These are phyloP conservation scores for Melanotaenia duboulayi DNA, from an alignment of 2,113 vertebrate species.

Conservation along the genomic window DNA sequence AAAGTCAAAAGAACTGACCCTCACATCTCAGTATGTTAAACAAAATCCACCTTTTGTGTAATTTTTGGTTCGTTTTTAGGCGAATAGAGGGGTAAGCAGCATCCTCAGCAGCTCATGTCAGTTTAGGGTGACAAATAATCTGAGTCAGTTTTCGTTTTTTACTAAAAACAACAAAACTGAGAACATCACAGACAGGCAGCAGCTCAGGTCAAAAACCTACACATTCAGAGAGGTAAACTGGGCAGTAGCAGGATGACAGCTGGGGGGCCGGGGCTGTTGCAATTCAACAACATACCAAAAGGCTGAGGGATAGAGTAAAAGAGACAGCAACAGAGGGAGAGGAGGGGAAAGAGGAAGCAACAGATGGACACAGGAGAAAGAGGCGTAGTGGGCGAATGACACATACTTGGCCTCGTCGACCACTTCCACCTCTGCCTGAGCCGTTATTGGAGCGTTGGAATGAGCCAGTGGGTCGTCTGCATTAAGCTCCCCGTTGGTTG, in stretches of 20 bases:
- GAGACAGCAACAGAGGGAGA: constrained; percentile 10
- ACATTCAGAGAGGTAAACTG: constrained; percentile 41
- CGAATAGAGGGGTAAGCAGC: too few species aligned
- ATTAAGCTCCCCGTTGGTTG: constrained; percentile 98
- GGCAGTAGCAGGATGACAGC: constrained; percentile 44
- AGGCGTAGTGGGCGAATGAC: constrained; percentile 18
- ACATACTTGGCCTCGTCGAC: constrained; percentile 99
- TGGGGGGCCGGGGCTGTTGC: constrained; percentile 38
- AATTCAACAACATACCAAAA: constrained; percentile 38
- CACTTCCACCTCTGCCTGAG: constrained; percentile 96
- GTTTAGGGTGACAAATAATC: too few species aligned
- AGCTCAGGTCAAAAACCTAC: constrained; percentile 30
- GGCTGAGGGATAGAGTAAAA: constrained; percentile 10
- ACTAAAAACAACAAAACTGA: not conserved
- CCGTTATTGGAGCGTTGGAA: constrained; percentile 93
- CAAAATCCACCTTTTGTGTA: too few species aligned
- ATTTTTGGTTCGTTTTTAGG: too few species aligned
- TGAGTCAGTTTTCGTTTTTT: not conserved
- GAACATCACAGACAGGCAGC: constrained; percentile 8
- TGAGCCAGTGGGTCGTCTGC: constrained; percentile 92
- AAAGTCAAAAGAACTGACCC: too few species aligned
- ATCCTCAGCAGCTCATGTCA: too few species aligned
- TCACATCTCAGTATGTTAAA: too few species aligned
- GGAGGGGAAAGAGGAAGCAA: constrained; percentile 45
- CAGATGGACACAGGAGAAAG: constrained; percentile 47